Base-by-base conservation (phyloP, 2,797 vertebrate genomes). In the Darevskia nairensis region DNA sequence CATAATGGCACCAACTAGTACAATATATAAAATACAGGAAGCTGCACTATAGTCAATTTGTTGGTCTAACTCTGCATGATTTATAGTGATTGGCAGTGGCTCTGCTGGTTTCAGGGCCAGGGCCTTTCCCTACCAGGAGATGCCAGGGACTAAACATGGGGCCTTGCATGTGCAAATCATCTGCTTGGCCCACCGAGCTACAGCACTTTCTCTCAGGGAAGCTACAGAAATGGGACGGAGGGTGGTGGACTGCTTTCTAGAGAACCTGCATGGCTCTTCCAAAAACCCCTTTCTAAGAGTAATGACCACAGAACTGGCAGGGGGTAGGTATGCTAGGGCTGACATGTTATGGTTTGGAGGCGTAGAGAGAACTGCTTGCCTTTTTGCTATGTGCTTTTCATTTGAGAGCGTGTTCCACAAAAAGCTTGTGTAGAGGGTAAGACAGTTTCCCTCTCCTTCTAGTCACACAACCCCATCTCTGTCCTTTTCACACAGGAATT, bases 401-500 rank as follows among this genome's bases (percentile, higher is more conserved):
- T 21, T 15, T 66, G 27, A 77, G 4, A 64, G 17, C 23, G 3
- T 17, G 35, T n/a, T 61, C 15, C 19, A 76, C 23, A 75, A 19
- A 64, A 64, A 19, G 23, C 6, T 27, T 44, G 39, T 61, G 61
- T 32, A 32, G 46, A 8, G 55, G 8, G 13, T 9, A 41, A 61
- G 1, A 35, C 25, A 32, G 35, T 46, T 87, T 3, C 64, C 21
- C 2, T 77, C 82, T 11, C 44, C 3, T 15, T 50, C 8, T 61
- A 6, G 9, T 0, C 23, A 9, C 13, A 23, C 44, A 50, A 7
- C 46, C 27, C 7, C 46, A 32, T 17, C 32, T 32, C 21, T 61
- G 25, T 68, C 0, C 19, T 17, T 44, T 46, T 35, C 0, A 0
- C 1, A 0, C 94, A 98, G 97, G 92, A 9, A 85, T 78, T 0